Conservation (phyloP, 2,113 vertebrate species). For the Macquaria australasica region DNA sequence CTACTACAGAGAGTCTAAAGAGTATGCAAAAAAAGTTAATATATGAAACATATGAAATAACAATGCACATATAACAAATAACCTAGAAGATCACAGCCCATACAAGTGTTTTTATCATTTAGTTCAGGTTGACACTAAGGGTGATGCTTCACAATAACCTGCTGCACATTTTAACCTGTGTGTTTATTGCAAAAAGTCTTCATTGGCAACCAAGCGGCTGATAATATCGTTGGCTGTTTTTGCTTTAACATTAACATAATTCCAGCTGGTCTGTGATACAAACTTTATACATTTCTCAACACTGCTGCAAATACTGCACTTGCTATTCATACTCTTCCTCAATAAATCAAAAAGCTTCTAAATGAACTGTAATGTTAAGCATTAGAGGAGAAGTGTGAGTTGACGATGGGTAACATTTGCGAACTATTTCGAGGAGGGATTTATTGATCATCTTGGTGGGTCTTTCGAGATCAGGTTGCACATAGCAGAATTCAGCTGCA, state of each 20-base stretch:
- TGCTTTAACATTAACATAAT: neutral
- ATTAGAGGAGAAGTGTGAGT: slow-evolving; percentile 21
- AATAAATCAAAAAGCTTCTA: slow-evolving; percentile 44
- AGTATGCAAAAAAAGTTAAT: neutral
- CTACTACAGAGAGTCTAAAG: neutral
- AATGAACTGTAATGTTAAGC: neutral
- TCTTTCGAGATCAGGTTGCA: slow-evolving; percentile 20
- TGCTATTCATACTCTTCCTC: neutral
- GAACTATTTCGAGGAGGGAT: slow-evolving; percentile 3
- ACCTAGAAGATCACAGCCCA: neutral
- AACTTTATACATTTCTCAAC: slow-evolving; percentile 16
- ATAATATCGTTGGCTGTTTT: neutral
- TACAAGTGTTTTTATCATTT: neutral
- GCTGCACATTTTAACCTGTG: neutral
- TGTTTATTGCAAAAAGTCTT: neutral
- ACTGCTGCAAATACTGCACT: neutral
- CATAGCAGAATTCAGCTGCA: slow-evolving; percentile 24
- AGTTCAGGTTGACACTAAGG: neutral
- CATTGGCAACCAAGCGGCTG: neutral
- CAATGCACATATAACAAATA: neutral
- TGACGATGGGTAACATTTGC: slow-evolving; percentile 40
- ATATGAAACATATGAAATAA: neutral
- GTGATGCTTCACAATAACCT: neutral
- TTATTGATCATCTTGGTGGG: slow-evolving; percentile 40
- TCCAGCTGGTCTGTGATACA: slow-evolving; percentile 28